Base-by-base conservation (phyloP, 2,888 invertebrate species). In the Melanargia galathea region DNA sequence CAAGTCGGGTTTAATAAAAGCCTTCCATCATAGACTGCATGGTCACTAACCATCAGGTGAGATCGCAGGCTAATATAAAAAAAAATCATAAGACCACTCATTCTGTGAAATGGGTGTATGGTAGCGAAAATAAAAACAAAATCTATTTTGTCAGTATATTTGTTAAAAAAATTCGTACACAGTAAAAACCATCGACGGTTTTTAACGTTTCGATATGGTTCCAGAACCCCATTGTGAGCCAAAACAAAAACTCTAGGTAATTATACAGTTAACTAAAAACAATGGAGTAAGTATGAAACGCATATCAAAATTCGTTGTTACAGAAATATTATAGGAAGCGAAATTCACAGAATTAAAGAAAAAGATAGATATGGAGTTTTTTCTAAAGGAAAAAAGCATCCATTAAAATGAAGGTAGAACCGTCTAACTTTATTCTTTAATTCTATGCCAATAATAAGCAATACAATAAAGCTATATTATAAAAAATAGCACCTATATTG, bases 281-380 rank as follows among this genome's bases (percentile, higher is more conserved):
- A 91, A 91, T 91, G 91, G 86, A 74, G 86, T 88, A 88, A 75
- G 61, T 90, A 90, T 91, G 91, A 91, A 91, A 91, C 91, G 73
- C 70, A 85, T 82, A 87, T 82, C 91, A 80, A 75, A 70, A 73
- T 86, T 89, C 89, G 88, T 88, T 89, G 90, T 87, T 82, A 81
- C 76, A 75, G 63, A 26, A 51, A 20, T 4, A 64, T 61, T 66
- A 71, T 65, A 70, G 64, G 65, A 71, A 73, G 74, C 71, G 64
- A 66, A 59, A 35, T 4, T 33, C 35, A 52, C 52, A 52, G 52
- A 52, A 33, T 5, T 8, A 11, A 20, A 33, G 22, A 33, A 52
- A 35, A 20, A 16, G 8, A 49, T 5, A 49, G 49, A 26, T n/a
- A n/a, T 11, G 43, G 18, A 18, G 16, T 40, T 30, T 30, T 7